Evolutionary conservation across 2,113 vertebrate species (phyloP), one percentile per base, ranked within the genome.

Genomic region (Synodontis membranacea): DNA sequence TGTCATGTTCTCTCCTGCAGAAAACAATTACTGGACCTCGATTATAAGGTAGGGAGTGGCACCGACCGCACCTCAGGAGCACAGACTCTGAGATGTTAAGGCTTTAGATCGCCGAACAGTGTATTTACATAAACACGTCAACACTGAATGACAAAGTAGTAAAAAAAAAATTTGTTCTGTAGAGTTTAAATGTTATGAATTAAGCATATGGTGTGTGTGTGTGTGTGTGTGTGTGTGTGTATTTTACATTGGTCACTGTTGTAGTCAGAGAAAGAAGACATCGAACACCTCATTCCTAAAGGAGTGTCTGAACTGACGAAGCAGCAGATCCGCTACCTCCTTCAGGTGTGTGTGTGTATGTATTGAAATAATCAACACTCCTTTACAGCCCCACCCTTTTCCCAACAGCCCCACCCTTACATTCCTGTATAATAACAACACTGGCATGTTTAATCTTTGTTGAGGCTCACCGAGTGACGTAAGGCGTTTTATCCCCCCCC

Each of bases 261-360:
- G 7, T 62, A 96, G 89, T 81, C 89, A 76, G 91, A 94, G 50
- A 94, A 86, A 68, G 96, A 97, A 88, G 96, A 98, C 76, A 93
- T 98, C 86, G 98, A 99, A 91, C 90, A 93, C 70, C 87, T 99
- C 90, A 97, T 99, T 90, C 98, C 98, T 4, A 97, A 96, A 95
- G 97, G 96, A 91, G 90, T 97, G 87, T 97, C 96, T n/a, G 97
- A 98, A 89, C 95, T 97, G 87, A 99, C 98, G 88, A 99, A 98
- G 93, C 98, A 99, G 91, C 98, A 99, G 89, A 98, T 99, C 92
- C 96, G 97, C 66, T 99, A 99, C 90, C 96, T 99, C 88, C 94
- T 99, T n/a, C 97, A 99, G 97, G 97, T 98, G 86, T 88, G 89
- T 25, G 23, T 25, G 42, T 56, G 97, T 98, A 86, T 88, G 89